These are phyloP conservation scores for Bimastos eiseni DNA, from an alignment of 2,888 invertebrate species.

Conservation along the genomic window DNA sequence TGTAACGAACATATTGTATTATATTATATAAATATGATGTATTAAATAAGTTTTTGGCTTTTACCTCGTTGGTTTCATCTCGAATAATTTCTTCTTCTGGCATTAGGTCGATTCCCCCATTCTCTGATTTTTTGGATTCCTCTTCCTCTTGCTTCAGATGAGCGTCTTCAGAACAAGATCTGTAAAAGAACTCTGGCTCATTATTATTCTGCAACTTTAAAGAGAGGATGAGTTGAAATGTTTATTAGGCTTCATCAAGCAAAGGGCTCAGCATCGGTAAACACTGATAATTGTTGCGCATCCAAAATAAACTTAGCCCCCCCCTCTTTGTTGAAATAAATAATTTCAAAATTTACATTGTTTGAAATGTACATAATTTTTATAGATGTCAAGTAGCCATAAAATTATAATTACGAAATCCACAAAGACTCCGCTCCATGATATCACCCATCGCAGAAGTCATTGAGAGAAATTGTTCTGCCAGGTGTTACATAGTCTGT, in stretches of 20 bases:
- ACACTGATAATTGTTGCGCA: neutral
- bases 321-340: neutral
- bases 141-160: too few relatives aligned
- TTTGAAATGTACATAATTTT: neutral
- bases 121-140: neutral
- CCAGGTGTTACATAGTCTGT: too few relatives aligned
- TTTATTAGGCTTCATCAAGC: neutral
- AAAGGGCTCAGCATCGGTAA: neutral
- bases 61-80: neutral
- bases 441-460: neutral
- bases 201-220: neutral
- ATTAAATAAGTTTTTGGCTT: too few relatives aligned
- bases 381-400: neutral
- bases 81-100: neutral
- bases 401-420: neutral
- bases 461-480: neutral
- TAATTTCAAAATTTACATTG: neutral
- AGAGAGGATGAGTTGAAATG: neutral
- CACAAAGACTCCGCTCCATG: neutral
- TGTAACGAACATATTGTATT: too few relatives aligned
- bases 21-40: neutral
- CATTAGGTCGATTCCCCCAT: neutral
- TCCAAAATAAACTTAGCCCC: too few relatives aligned
- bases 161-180: neutral
- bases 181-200: neutral